These are phyloP conservation scores for Drosophila lowei DNA, from an alignment of 1,140 invertebrate species.

Conservation along the genomic window DNA sequence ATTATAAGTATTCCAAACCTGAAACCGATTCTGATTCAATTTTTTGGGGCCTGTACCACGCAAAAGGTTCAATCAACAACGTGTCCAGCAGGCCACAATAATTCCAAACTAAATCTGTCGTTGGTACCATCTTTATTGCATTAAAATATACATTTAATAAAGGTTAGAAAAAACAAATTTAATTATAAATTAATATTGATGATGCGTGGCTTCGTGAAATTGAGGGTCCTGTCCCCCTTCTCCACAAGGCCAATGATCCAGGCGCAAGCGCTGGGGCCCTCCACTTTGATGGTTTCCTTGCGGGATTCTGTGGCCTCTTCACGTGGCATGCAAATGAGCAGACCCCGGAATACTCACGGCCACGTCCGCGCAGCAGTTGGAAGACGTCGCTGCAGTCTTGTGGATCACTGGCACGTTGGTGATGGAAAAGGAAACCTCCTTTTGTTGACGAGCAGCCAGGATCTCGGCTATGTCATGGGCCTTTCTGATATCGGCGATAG, in stretches of 20 bases:
- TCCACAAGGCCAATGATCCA: conserved; percentile 99
- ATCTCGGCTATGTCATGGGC: conserved; percentile 90
- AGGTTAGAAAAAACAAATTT: no score
- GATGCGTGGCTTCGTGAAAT: conserved; percentile 97
- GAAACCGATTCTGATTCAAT: no score
- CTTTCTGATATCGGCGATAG: conserved; percentile 89
- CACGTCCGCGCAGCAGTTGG: conserved; percentile 96
- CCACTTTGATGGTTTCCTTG: conserved; percentile 98
- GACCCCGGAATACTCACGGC: conserved; percentile 94
- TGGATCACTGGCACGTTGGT: conserved; percentile 98
- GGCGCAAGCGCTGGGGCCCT: conserved; percentile 92
- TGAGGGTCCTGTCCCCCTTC: no score
- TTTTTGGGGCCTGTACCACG: no score
- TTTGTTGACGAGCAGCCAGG: conserved; percentile 97
- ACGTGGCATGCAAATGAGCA: conserved; percentile 96
- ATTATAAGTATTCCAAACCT: no score
- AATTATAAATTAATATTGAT: conserved; percentile 90
- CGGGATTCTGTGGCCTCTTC: conserved; percentile 98
- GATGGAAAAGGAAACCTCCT: conserved; percentile 98
- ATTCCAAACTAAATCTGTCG: no score
- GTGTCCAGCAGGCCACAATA: no score
- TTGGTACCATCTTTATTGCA: no score
- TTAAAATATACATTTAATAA: no score
- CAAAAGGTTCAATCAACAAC: no score
- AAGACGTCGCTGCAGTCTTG: conserved; percentile 98